Evolutionary conservation across 2,113 vertebrate species (phyloP).

Genomic region (Anguilla rostrata): DNA sequence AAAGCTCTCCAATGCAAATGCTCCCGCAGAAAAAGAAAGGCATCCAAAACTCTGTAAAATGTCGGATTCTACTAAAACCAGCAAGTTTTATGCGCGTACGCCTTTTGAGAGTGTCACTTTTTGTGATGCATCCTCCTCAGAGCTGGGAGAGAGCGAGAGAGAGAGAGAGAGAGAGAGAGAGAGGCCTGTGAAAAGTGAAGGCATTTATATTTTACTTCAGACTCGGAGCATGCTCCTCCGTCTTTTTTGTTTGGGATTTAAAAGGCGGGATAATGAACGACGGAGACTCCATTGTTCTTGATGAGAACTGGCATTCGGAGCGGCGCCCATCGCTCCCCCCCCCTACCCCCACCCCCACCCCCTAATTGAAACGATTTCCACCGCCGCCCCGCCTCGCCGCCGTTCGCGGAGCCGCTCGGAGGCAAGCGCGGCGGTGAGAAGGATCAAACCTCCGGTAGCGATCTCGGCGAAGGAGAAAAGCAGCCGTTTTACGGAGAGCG

Average conservation of each 20-base stretch:
- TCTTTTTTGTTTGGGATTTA: slow-evolving; percentile 51
- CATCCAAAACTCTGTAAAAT: slow-evolving; percentile 60
- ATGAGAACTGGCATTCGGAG: slow-evolving; percentile 42
- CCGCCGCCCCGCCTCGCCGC: slow-evolving; percentile 38
- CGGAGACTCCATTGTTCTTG: slow-evolving; percentile 53
- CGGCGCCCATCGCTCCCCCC: slow-evolving; percentile 55
- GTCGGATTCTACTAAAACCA: slow-evolving; percentile 67
- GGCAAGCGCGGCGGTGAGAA: slow-evolving; percentile 40
- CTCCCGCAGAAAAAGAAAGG: slow-evolving; percentile 33
- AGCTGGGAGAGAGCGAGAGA: slow-evolving; percentile 35
- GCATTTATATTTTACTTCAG: slow-evolving; percentile 59
- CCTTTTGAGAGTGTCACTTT: slow-evolving; percentile 41
- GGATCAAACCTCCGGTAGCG: slow-evolving; percentile 53
- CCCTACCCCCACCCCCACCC: slow-evolving; percentile 9
- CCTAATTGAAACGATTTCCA: slow-evolving; percentile 69
- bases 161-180: slow-evolving; percentile 27
- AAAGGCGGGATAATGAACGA: slow-evolving; percentile 62
- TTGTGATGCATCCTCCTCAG: slow-evolving; percentile 60
- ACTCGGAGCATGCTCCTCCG: slow-evolving; percentile 49
- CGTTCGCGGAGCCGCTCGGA: slow-evolving; percentile 41
- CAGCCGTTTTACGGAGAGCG: slow-evolving; percentile 37
- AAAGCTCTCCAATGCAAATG: slow-evolving; percentile 17
- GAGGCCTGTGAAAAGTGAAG: slow-evolving; percentile 52
- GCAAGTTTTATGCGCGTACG: slow-evolving; percentile 45
- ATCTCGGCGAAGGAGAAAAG: slow-evolving; percentile 39